These are phyloP conservation scores for Trachemys scripta DNA, from an alignment of 2,113 vertebrate genomes.

Conservation along the genomic window DNA sequence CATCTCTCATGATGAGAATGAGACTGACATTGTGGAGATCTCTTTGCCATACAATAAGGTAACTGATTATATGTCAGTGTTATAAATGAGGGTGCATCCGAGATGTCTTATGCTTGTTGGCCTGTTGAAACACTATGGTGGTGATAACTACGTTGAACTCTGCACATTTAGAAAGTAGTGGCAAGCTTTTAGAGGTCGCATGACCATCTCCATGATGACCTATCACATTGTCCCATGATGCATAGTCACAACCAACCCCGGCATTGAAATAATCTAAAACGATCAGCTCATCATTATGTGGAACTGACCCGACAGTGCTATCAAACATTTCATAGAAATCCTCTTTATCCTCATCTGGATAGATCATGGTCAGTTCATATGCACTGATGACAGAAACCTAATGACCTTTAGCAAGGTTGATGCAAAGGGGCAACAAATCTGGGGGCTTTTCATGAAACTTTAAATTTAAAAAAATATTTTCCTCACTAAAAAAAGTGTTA, in stretches of 20 bases:
- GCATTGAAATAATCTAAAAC: too few relatives aligned
- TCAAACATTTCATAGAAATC: too few relatives aligned
- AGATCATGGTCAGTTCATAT: too few relatives aligned
- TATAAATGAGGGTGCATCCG: neutral
- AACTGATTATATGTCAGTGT: neutral
- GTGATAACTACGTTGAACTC: neutral
- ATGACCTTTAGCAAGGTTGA: too few relatives aligned
- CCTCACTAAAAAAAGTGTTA: neutral
- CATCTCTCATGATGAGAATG: too few relatives aligned
- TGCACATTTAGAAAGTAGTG: neutral
- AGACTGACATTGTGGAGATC: neutral
- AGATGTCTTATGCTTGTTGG: neutral
- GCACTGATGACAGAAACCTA: too few relatives aligned
- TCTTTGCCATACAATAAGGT: neutral
- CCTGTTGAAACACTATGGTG: neutral
- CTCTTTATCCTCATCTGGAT: too few relatives aligned
- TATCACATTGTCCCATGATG: neutral
- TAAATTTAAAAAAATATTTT: neutral
- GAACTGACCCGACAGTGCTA: too few relatives aligned
- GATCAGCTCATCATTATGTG: too few relatives aligned
- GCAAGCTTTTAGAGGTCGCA: neutral
- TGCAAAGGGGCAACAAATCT: neutral
- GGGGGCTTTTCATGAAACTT: neutral
- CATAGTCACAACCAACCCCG: too few relatives aligned
- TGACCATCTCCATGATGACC: neutral